phyloP scores from a whole-genome alignment of 2,797 vertebrate genomes.

The Gephyroberyx darwinii region DNA sequence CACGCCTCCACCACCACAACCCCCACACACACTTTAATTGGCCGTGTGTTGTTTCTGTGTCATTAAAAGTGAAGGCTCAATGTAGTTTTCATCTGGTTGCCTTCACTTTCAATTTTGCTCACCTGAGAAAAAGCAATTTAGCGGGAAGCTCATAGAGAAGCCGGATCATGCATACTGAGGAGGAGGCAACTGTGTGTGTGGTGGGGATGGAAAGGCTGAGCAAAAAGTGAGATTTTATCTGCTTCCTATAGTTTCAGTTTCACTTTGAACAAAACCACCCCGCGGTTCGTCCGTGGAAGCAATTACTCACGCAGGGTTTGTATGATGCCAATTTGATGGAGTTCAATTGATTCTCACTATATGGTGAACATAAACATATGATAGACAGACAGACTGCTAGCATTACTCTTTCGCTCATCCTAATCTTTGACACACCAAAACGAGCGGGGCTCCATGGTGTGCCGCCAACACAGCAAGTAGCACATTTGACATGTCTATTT shows the following conservation, averaged over 20 bases:
- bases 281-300: neutral
- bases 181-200: slow-evolving; percentile 20
- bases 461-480: slow-evolving; percentile 35
- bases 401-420: slow-evolving; percentile 17
- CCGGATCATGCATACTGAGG: slow-evolving; percentile 53
- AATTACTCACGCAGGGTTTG: neutral
- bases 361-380: slow-evolving; percentile 1
- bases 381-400: neutral
- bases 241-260: slow-evolving; percentile 13
- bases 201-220: slow-evolving; percentile 6
- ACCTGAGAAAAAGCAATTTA: slow-evolving; percentile 63
- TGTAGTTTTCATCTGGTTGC: slow-evolving; percentile 51
- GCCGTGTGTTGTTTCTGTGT: slow-evolving; percentile 32
- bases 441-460: neutral
- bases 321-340: neutral
- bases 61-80: slow-evolving; percentile 14
- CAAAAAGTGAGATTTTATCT: slow-evolving; percentile 14
- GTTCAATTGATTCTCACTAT: neutral
- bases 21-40: slow-evolving; percentile 27
- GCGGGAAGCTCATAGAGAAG: slow-evolving; percentile 28
- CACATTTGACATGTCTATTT: slow-evolving; percentile 75
- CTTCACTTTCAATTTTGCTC: slow-evolving; percentile 66
- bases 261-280: slow-evolving; percentile 3
- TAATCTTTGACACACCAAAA: slow-evolving; percentile 21
- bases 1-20: slow-evolving; percentile 1